These are phyloP conservation scores for Diplolepis rosae DNA, from an alignment of 2,888 invertebrate species.

Conservation along the genomic window DNA sequence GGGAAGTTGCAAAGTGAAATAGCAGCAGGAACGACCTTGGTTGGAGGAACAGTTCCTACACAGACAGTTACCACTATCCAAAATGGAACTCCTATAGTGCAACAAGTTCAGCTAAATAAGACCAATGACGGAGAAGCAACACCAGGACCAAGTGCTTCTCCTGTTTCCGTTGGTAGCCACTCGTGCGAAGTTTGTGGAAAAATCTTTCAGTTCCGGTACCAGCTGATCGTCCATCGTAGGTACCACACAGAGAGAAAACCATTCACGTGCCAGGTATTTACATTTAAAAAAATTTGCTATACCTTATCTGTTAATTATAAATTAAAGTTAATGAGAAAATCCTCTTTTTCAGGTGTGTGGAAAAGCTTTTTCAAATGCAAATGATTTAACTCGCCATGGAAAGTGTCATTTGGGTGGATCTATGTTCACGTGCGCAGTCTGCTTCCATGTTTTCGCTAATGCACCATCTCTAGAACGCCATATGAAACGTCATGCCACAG, in stretches of 20 bases:
- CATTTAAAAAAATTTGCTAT: no score
- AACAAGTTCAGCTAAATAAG: slow-evolving; percentile 72
- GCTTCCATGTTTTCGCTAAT: slow-evolving; percentile 85
- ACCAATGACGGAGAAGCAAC: slow-evolving; percentile 70
- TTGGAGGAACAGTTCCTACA: slow-evolving; percentile 69
- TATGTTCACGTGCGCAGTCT: slow-evolving; percentile 83
- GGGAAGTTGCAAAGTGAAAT: slow-evolving; percentile 80
- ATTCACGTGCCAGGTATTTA: slow-evolving; percentile 79
- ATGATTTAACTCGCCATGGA: slow-evolving; percentile 87
- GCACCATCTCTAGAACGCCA: slow-evolving; percentile 82
- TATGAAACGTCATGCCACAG: slow-evolving; percentile 87
- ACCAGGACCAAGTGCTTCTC: slow-evolving; percentile 76
- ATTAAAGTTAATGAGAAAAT: no score
- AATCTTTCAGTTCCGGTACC: slow-evolving; percentile 90
- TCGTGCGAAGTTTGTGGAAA: slow-evolving; percentile 90
- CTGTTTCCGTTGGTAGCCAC: slow-evolving; percentile 80
- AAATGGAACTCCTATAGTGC: slow-evolving; percentile 69
- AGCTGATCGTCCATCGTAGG: slow-evolving; percentile 89
- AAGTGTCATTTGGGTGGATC: slow-evolving; percentile 89
- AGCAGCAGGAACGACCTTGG: slow-evolving; percentile 73
- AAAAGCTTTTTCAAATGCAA: slow-evolving; percentile 86
- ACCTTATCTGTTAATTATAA: no score
- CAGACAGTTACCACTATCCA: slow-evolving; percentile 72
- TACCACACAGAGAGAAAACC: slow-evolving; percentile 91
- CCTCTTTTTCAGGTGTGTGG: slow-evolving; percentile 82